Conservation (phyloP, 2,888 invertebrate species). For the Notocelia uddmanniana region DNA sequence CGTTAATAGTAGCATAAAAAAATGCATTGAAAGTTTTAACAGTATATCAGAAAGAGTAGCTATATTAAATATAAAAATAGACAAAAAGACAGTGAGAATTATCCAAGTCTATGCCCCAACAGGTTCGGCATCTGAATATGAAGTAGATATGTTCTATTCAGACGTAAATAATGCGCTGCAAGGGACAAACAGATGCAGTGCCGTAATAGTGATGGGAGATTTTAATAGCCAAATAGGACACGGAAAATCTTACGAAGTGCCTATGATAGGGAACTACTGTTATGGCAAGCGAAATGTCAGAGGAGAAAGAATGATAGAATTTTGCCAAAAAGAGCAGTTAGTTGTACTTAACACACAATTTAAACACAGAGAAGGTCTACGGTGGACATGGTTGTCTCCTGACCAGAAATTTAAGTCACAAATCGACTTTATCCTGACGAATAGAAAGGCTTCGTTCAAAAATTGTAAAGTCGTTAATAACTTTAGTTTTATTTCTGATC, state of each 20-base stretch:
- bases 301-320: too few relatives aligned
- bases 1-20: not conserved
- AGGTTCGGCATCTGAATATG: not conserved
- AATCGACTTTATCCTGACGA: not conserved
- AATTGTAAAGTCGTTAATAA: not conserved
- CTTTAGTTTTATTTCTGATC: not conserved
- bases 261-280: not conserved
- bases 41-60: not conserved
- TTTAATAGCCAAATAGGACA: too few relatives aligned
- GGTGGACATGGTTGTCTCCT: not conserved
- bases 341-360: not conserved
- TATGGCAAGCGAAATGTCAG: not conserved
- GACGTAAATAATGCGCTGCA: not conserved
- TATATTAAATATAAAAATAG: not conserved
- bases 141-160: not conserved
- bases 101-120: not conserved
- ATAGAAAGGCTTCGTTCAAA: not conserved
- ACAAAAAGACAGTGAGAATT: not conserved
- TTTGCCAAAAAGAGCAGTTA: not conserved
- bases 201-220: not conserved
- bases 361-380: not conserved
- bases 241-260: not conserved
- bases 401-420: slow-evolving; percentile 2
- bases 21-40: not conserved
- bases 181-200: not conserved